Evolutionary conservation across 2,113 vertebrate genomes (phyloP), one percentile per base, ranked within the genome.

Genomic region (Phainopepla nitens): DNA sequence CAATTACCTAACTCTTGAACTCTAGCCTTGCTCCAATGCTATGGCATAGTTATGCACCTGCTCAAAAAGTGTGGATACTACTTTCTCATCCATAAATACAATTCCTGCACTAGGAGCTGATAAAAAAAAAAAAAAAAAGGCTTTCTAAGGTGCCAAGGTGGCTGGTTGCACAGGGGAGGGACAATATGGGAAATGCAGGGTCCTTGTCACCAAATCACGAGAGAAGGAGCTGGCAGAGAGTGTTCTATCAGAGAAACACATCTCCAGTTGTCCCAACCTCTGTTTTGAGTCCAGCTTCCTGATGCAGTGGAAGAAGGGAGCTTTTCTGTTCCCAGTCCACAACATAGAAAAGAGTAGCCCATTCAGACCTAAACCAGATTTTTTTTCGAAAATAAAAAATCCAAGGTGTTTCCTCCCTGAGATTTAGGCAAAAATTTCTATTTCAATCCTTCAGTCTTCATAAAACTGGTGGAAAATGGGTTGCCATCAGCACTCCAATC

Each of bases 1-100:
- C 90, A 96, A 87, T 93, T 96, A 96, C 82, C 90, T 81, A 89
- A 87, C 93, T 94, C 88, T 82, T 93, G 96, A 95, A 96, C 93
- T 95, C 82, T 36, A 94, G 88, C 82, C 65, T 93, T 89, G 80
- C 90, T 96, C 79, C 41, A 33, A 25, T 7, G 2, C 76, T 89
- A 0, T 57, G 47, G 49, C 21, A 11, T 35, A 31, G 58, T 47
- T 77, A 27, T 95, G 61, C 90, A 95, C 95, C 94, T 96, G 93
- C 93, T 96, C 51, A 23, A 28, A 70, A 96, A 53, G 24, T 64
- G 25, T 50, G 35, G 44, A 39, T 86, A 10, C 36, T 20, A 6
- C 47, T 77, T 88, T 65, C 49, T 29, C 50, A 65, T 42, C 54
- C 47, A 24, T 36, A 50, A 79, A 60, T 22, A 27, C 22, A 53